phyloP scores from a whole-genome alignment of 1,140 invertebrate species.

The Reticulitermes speratus region DNA sequence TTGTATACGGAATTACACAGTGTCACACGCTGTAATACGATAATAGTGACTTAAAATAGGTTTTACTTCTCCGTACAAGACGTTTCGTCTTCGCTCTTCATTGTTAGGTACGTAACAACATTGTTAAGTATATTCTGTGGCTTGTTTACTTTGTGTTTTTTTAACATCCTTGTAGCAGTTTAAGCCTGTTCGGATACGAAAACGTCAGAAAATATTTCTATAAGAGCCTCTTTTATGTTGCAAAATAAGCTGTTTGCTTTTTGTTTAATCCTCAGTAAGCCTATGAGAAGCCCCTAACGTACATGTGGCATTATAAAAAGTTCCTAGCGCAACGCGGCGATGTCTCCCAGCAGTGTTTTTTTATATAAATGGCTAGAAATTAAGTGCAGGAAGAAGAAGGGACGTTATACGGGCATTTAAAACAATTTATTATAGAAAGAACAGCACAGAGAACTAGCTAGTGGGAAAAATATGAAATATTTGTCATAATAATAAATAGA shows the following conservation, averaged over 20 bases:
- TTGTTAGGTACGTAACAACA: neutral
- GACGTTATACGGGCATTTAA: neutral
- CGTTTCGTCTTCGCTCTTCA: neutral
- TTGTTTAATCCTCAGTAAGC: slow-evolving; percentile 8
- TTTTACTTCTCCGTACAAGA: neutral
- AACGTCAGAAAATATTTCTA: neutral
- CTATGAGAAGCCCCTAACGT: neutral
- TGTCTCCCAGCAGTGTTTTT: neutral
- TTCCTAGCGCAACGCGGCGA: neutral
- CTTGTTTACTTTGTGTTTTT: neutral
- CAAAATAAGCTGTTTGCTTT: slow-evolving; percentile 2
- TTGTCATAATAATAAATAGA: neutral
- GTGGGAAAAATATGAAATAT: neutral
- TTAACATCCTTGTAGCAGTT: neutral
- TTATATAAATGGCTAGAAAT: neutral
- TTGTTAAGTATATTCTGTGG: neutral
- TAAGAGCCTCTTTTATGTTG: neutral
- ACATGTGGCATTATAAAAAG: neutral
- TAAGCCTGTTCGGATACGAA: neutral
- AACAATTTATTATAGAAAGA: slow-evolving; percentile 11
- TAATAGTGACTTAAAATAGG: too few relatives aligned
- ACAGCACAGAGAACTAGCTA: neutral
- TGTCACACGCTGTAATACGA: too few relatives aligned
- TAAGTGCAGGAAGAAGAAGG: neutral
- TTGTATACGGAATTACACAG: too few relatives aligned